Evolutionary conservation across 2,113 vertebrate genomes (phyloP), one percentile per base, ranked within the genome.

Genomic region (Suncus etruscus): DNA sequence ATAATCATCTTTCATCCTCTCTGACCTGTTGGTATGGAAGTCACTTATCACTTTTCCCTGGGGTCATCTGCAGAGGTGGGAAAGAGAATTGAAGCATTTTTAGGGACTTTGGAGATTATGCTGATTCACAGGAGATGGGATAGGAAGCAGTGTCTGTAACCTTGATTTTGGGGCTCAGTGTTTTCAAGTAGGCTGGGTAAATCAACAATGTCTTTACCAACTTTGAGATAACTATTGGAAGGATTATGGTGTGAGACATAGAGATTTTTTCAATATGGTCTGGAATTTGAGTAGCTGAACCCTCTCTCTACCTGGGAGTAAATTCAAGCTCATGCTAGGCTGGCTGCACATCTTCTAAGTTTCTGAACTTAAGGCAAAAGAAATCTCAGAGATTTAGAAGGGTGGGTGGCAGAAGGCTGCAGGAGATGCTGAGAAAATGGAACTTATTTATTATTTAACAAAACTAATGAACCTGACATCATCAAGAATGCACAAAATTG

Each of bases 181-280:
- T 31, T 61, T 31, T 68, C 22, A 50, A 63, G n/a, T 58, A 27
- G 88, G 68, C 18, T 32, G 39, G 0, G 1, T 0, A 0, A 0
- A 54, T 22, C 0, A 1, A 0, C 0, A 1, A 4, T 45, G 70
- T 29, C 5, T 11, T 7, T 70, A 54, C 25, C 14, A 45, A 11
- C 14, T 76, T 22, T 61, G 58, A 61, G 18, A 61, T 61, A 61
- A 61, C 58, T 61, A 31, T n/a, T 31, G 32, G 74, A 54, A 16
- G 74, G 24, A 3, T 25, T 31, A n/a, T 50, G 9, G 48, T 31
- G 66, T 90, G 27, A 24, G 32, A 39, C 24, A 47, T 8, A 79
- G 70, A 63, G 25, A 73, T 48, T 31, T 86, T 63, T 25, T 22
- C 58, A 51, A 0, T 20, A 3, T n/a, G 39, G 14, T 6, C 14